A percentile compares a stretch with the other conserved stretches of the same genome.
Conservation (phyloP, 1,140 invertebrate species). For the Drosophila willistoni region DNA sequence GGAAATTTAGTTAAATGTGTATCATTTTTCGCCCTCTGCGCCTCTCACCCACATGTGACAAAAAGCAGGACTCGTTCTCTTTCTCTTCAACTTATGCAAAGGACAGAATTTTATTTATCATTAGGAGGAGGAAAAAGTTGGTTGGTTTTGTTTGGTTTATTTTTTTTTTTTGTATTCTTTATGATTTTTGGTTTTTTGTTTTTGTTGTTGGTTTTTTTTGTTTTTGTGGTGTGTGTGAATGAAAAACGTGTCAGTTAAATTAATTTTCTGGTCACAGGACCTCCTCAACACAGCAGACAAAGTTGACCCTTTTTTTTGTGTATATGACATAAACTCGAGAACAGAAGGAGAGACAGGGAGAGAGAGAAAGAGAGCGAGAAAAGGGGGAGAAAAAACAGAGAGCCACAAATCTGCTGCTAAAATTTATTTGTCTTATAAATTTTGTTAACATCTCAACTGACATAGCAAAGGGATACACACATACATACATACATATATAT, state of each 20-base stretch:
- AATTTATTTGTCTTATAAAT: slow-evolving; percentile 63
- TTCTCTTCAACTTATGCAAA: not conserved
- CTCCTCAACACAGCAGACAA: slow-evolving; percentile 7
- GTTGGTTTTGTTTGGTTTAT: not conserved
- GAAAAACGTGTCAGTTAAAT: slow-evolving; percentile 57
- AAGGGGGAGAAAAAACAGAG: not conserved
- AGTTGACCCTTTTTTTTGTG: slow-evolving; percentile 38
- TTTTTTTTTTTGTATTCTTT: not conserved
- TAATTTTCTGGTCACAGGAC: slow-evolving; percentile 51
- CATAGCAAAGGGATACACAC: not conserved
- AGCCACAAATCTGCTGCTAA: slow-evolving; percentile 51
- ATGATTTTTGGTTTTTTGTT: not conserved
- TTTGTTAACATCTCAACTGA: slow-evolving; percentile 58
- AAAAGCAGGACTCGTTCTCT: too few relatives aligned
- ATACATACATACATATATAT: too few relatives aligned
- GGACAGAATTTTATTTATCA: slow-evolving; percentile 26
- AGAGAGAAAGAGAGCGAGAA: not conserved
- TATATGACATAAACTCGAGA: too few relatives aligned
- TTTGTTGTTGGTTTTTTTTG: not conserved
- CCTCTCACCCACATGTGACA: not conserved
- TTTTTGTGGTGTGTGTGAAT: slow-evolving; percentile 29
- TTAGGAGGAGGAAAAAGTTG: slow-evolving; percentile 16
- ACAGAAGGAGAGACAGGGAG: not conserved
- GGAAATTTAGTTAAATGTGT: not conserved
- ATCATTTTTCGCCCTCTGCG: not conserved